Evolutionary conservation across 2,797 vertebrate genomes (phyloP).

Genomic region (Gymnothorax reevesii): DNA sequence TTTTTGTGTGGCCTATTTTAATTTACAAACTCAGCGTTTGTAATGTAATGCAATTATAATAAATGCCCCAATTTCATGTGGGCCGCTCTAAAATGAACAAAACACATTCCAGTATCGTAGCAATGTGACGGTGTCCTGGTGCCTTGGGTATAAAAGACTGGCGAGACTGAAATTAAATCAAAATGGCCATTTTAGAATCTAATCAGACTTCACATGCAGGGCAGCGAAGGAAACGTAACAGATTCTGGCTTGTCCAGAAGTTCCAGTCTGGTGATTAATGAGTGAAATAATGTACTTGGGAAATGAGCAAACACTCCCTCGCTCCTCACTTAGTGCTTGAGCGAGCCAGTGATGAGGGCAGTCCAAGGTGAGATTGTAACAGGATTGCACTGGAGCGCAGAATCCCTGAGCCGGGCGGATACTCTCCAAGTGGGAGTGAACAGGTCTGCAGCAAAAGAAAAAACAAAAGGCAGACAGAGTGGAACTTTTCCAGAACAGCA

Average conservation of each 20-base stretch:
- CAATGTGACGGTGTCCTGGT: not conserved
- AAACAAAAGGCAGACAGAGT: slow-evolving; percentile 66
- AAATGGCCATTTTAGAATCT: slow-evolving; percentile 16
- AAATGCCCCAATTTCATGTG: not conserved
- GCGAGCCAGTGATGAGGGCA: slow-evolving; percentile 99
- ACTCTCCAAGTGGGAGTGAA: slow-evolving; percentile 25
- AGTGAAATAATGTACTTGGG: slow-evolving; percentile 99
- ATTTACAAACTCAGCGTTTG: not conserved
- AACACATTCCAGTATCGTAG: not conserved
- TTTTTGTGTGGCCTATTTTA: not conserved
- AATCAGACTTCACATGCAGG: slow-evolving; percentile 12
- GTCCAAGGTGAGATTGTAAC: slow-evolving; percentile 99
- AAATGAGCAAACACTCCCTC: slow-evolving; percentile 99
- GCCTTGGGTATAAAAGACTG: not conserved
- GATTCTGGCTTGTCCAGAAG: slow-evolving; percentile 96
- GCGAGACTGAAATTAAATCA: too few species aligned
- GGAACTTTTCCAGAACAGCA: slow-evolving; percentile 80
- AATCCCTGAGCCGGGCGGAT: slow-evolving; percentile 74
- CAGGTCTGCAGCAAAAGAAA: slow-evolving; percentile 44
- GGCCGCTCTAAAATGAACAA: not conserved
- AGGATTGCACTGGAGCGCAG: slow-evolving; percentile 79
- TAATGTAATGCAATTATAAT: not conserved
- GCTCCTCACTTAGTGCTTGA: slow-evolving; percentile 99
- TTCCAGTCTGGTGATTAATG: slow-evolving; percentile 99
- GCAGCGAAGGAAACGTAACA: slow-evolving; percentile 68